Conservation (phyloP, 2,888 invertebrate species). For the Xestobium rufovillosum region DNA sequence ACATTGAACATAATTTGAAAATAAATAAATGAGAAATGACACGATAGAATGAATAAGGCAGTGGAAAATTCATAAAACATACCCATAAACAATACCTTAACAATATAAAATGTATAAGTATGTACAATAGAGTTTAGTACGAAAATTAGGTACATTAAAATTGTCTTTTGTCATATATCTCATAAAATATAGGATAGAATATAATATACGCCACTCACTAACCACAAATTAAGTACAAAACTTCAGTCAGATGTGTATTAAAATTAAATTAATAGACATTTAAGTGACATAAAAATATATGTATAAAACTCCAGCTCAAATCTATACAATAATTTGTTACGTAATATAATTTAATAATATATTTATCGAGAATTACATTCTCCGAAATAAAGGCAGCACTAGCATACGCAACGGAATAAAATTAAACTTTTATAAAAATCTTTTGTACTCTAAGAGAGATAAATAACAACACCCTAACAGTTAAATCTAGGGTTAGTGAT, state of each 20-base stretch:
- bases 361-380: constrained; percentile 27
- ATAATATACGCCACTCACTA: constrained; percentile 25
- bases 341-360: constrained; percentile 18
- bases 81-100: constrained; percentile 35
- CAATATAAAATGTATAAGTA: constrained; percentile 34
- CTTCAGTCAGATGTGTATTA: constrained; percentile 21
- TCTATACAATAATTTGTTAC: constrained; percentile 1
- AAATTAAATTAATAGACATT: not conserved
- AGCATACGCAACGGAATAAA: too few relatives aligned
- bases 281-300: not conserved
- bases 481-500: constrained; percentile 32
- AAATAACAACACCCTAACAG: constrained; percentile 30
- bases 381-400: constrained; percentile 22
- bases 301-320: not conserved
- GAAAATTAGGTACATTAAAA: constrained; percentile 39
- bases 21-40: constrained; percentile 31
- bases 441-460: constrained; percentile 40
- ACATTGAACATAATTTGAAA: constrained; percentile 21
- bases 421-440: constrained; percentile 12
- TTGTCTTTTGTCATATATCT: constrained; percentile 20
- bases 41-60: constrained; percentile 37
- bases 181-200: too few relatives aligned
- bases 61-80: constrained; percentile 35
- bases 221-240: constrained; percentile 29
- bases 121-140: constrained; percentile 36